Evolutionary conservation across 2,888 invertebrate species (phyloP).

Genomic region (Enchytraeus crypticus): DNA sequence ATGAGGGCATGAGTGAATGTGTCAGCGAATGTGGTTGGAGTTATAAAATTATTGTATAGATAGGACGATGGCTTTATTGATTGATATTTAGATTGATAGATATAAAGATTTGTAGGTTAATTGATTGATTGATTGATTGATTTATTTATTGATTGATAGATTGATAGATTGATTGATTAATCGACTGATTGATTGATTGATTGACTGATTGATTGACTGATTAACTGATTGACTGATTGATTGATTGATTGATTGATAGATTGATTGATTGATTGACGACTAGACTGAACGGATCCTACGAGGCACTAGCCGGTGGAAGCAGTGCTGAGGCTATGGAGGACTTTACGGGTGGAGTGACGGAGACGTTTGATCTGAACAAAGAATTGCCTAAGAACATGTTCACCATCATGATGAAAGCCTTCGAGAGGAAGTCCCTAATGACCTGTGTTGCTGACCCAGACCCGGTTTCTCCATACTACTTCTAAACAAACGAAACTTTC

Average conservation of each 20-base stretch:
- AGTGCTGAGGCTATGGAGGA: constrained; percentile 99
- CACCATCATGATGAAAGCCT: constrained; percentile 63
- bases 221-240: no score
- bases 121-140: no score
- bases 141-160: no score
- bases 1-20: neutral
- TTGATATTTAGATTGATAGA: no score
- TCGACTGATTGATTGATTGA: no score
- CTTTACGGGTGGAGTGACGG: constrained; percentile 62
- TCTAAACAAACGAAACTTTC: neutral
- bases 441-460: constrained; percentile 78
- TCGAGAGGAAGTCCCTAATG: constrained; percentile 81
- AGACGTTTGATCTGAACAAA: constrained; percentile 37
- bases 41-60: no score
- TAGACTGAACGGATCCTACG: constrained; percentile 91
- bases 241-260: no score
- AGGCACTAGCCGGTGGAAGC: constrained; percentile 92
- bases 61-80: no score
- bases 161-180: no score
- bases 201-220: no score
- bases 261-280: neutral
- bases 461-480: neutral
- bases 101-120: no score
- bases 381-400: constrained; percentile 48
- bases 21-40: neutral